These are phyloP conservation scores for Nannospalax galili DNA, from an alignment of 2,113 vertebrate species.

Conservation along the genomic window DNA sequence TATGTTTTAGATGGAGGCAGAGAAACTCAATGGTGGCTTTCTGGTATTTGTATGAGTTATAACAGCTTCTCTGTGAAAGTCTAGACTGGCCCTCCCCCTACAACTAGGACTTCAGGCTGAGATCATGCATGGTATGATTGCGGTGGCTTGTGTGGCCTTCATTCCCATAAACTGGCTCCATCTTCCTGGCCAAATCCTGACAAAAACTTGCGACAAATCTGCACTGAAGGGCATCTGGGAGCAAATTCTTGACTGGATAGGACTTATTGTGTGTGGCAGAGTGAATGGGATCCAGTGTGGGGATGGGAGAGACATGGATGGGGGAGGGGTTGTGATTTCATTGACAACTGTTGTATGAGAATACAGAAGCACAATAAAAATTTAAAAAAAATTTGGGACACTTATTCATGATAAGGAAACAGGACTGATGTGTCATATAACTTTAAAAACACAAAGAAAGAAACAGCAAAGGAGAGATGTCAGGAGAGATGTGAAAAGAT, in stretches of 20 bases:
- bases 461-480: neutral
- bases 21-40: neutral
- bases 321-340: too few species aligned
- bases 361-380: too few species aligned
- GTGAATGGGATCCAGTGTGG: too few species aligned
- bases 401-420: neutral
- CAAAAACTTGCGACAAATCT: neutral
- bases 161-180: neutral
- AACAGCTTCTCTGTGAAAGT: neutral
- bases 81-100: neutral
- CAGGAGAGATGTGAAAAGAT: neutral
- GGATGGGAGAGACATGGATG: too few species aligned
- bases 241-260: too few species aligned
- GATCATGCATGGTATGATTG: neutral
- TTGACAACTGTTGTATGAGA: too few species aligned
- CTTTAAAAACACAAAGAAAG: neutral
- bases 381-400: too few species aligned
- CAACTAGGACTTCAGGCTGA: neutral
- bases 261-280: too few species aligned
- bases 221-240: too few species aligned
- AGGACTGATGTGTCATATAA: neutral
- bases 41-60: neutral
- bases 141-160: neutral
- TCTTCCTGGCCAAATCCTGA: neutral
- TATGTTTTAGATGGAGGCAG: neutral